Evolutionary conservation across 2,113 vertebrate genomes (phyloP), one percentile per base, ranked within the genome.

Genomic region (Pao palembangensis): DNA sequence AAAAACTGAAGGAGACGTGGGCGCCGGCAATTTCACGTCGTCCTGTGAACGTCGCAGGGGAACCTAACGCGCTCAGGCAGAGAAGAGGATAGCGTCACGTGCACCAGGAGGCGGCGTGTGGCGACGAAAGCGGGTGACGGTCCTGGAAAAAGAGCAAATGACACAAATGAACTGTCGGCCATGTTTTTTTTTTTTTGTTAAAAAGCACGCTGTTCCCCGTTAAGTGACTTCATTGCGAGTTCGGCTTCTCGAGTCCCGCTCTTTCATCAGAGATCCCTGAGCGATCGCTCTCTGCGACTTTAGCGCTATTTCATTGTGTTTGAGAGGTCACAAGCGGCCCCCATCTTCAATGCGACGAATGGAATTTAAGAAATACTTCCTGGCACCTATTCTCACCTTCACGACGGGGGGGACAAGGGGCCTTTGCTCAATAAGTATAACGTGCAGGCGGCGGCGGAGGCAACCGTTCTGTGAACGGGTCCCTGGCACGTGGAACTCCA

Each of bases 401-500:
- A 86, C 77, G 56, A 38, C 34, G 34, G 34, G 34, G 34, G 34
- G 59, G 19, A 64, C 1, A 6, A 6, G 25, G 25, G 25, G 25
- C 25, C 71, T 69, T 79, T 49, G 71, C 60, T 87, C 91, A 92
- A 88, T 91, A 91, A 75, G 85, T 69, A 69, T 88, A 92, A 88
- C 88, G 91, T 69, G 85, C 69, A 69, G 91, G 85, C 47, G 90
- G 90, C 14, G 91, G 90, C 60, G 89, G 90, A 46, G 88, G 94
- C 64, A 91, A 86, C 72, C 93, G 92, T 14, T 95, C 94, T 61
- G 82, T 78, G 77, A 94, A 96, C 79, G 92, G 92, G 79, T 96
- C 94, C 85, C 94, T 91, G 82, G 88, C 54, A 57, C 95, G 94
- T 83, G 94, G 93, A 90, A 93, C 80, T 87, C 93, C 93, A 75